phyloP scores from a whole-genome alignment of 1,140 invertebrate species.

The Manduca sexta region DNA sequence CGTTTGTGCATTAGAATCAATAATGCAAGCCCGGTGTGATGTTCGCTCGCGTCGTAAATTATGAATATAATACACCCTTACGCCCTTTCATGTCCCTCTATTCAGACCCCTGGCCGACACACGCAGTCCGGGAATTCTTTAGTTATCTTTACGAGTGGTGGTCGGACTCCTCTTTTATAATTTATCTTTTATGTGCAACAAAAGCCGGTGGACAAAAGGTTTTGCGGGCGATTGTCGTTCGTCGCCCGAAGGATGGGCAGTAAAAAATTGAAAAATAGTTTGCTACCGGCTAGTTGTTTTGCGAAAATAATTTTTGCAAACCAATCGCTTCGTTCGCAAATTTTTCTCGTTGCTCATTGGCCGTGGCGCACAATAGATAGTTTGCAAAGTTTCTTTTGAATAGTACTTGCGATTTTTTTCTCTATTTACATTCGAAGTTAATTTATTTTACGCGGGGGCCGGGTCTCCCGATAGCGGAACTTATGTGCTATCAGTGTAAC shows the following conservation, averaged over 20 bases:
- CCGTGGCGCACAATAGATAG: constrained; percentile 48
- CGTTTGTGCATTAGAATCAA: constrained; percentile 39
- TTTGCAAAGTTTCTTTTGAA: constrained; percentile 25
- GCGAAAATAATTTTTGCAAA: constrained; percentile 69
- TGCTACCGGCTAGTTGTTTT: constrained; percentile 49
- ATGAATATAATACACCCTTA: constrained; percentile 62
- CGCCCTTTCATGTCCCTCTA: constrained; percentile 49
- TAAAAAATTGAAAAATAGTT: constrained; percentile 38
- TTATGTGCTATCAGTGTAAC: constrained; percentile 51
- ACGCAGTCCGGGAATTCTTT: constrained; percentile 48
- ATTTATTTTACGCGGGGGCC: constrained; percentile 17
- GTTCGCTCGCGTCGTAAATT: constrained; percentile 48
- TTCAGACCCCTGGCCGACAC: constrained; percentile 41
- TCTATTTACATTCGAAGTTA: constrained; percentile 36
- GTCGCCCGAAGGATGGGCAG: constrained; percentile 32
- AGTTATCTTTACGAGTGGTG: constrained; percentile 56
- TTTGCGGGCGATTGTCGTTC: constrained; percentile 36
- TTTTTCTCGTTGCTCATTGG: constrained; percentile 10
- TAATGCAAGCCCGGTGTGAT: constrained; percentile 40
- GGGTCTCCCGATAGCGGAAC: constrained; percentile 25
- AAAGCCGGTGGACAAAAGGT: constrained; percentile 52
- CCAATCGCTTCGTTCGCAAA: constrained; percentile 53
- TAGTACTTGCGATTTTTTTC: constrained; percentile 19
- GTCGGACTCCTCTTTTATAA: constrained; percentile 55
- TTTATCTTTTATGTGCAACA: constrained; percentile 60